Conservation (phyloP, 2,888 invertebrate genomes). For the Rhaphigaster nebulosa region DNA sequence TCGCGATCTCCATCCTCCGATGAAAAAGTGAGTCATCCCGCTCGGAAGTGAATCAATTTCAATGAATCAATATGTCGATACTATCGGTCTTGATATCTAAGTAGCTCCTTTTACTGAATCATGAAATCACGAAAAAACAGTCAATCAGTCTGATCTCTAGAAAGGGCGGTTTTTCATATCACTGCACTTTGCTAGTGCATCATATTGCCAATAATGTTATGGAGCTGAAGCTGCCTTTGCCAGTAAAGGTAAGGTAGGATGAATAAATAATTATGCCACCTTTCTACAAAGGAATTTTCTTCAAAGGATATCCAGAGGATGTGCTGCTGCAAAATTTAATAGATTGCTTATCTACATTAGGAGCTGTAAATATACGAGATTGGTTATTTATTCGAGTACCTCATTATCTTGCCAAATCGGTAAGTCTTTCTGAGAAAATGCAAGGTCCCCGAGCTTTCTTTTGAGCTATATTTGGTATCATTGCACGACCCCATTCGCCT, state of each 20-base stretch:
- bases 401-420: conserved; percentile 42
- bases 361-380: neutral
- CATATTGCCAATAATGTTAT: no score
- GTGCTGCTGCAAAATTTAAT: neutral
- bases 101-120: no score
- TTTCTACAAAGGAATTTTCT: neutral
- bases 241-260: neutral
- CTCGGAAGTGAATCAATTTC: no score
- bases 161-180: no score
- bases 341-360: neutral
- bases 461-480: conserved; percentile 39
- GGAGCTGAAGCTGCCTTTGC: neutral
- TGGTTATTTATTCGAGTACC: neutral
- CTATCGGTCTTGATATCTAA: no score
- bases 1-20: no score
- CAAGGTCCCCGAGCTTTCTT: conserved; percentile 17
- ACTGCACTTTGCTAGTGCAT: no score
- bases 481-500: conserved; percentile 23
- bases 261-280: neutral
- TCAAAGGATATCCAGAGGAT: neutral
- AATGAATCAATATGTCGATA: no score
- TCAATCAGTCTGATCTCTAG: no score
- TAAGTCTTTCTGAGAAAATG: conserved; percentile 32
- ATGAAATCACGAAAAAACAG: no score
- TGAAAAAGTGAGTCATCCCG: no score